Base-by-base conservation (phyloP, 2,888 invertebrate genomes). In the Tipula lateralis region DNA sequence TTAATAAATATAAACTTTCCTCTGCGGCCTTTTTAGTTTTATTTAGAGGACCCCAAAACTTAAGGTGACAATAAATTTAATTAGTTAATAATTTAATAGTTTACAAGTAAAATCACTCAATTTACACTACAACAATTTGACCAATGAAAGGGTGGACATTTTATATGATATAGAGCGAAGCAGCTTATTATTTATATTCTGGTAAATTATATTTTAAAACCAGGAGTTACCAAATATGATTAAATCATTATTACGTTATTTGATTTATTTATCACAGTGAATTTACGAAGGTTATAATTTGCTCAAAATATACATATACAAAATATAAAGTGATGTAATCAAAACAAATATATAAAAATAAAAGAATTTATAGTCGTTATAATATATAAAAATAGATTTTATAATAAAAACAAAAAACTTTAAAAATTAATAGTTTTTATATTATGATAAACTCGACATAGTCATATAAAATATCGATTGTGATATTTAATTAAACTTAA, bases 21-120 rank as follows among this genome's bases (percentile, higher is more conserved):
- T 66, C 66, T 24, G 66, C 66, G 66, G 66, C 66, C 66, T 66
- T 66, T 66, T 66, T 66, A 66, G 66, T 66, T 24, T 24, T 66
- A 66, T 24, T 66, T 66, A 66, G 66, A 66, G 12, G 3, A 19
- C 24, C 66, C 66, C 9, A 7, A 24, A 66, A 66, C 9, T 66
- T 24, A 66, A 66, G 1, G 66, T 66, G 66, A 66, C 66, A 66
- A 66, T 66, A 66, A 66, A 19, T 66, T 66, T 66, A 24, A 1
- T 66, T 66, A 66, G 24, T 24, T 66, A 2, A 24, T 66, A 66
- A 66, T 24, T 24, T 24, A 44, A 9, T 66, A 12, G 24, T 7
- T 66, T 4, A 2, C 0, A 9, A 24, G 24, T 24, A 24, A 44
- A 66, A 24, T 66, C 24, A 24, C 66, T 66, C 66, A 66, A 66